phyloP scores from a whole-genome alignment of 2,888 invertebrate species.

The Nomada lathburiana region DNA sequence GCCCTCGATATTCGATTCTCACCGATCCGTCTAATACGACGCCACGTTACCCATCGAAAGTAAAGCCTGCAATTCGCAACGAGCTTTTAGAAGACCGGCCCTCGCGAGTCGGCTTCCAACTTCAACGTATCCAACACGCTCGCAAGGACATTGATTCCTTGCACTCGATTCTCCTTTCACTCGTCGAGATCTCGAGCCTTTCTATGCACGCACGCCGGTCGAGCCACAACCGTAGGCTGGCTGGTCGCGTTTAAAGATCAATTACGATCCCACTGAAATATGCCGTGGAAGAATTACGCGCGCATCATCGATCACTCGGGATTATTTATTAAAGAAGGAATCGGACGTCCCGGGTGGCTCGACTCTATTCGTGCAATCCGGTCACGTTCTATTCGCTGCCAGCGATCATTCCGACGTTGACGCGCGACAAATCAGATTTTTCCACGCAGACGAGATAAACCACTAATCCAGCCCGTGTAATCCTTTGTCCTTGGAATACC shows the following conservation, averaged over 20 bases:
- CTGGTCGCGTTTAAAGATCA: constrained; percentile 14
- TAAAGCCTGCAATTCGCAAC: not conserved
- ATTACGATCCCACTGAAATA: constrained; percentile 25
- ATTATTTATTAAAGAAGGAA: not conserved
- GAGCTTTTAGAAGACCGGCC: constrained; percentile 30
- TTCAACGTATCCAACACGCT: constrained; percentile 33
- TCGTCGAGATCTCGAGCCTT: constrained; percentile 30
- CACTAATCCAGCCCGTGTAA: constrained; percentile 21
- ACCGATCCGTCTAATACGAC: not conserved
- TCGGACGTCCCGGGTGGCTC: not conserved
- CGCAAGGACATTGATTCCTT: constrained; percentile 51
- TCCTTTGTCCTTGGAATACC: constrained; percentile 57
- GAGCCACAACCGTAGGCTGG: not conserved
- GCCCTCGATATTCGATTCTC: not conserved
- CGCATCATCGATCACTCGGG: not conserved
- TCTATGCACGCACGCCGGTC: constrained; percentile 14
- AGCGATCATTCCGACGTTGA: not conserved
- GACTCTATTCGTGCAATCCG: too few species aligned
- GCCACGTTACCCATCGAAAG: not conserved
- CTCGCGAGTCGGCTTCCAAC: constrained; percentile 30
- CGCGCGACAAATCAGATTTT: not conserved
- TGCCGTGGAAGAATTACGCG: not conserved
- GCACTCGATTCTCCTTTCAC: constrained; percentile 53
- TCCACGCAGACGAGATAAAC: not conserved
- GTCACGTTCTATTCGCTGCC: not conserved